These are phyloP conservation scores for Enhydra lutris DNA, from an alignment of 2,113 vertebrate species.

Conservation along the genomic window DNA sequence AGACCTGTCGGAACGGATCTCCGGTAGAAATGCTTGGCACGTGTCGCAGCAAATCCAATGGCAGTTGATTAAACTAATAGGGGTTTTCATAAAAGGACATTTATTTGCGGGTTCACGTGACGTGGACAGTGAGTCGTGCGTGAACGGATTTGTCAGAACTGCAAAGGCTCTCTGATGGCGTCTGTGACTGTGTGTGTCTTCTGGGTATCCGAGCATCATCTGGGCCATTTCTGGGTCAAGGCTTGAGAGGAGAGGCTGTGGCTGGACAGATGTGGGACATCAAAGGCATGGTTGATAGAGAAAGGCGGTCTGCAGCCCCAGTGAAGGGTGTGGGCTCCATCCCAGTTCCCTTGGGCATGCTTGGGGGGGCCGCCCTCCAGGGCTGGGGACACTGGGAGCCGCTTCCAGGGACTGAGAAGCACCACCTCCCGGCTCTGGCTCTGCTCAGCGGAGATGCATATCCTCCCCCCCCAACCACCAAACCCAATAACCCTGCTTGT, in stretches of 20 bases:
- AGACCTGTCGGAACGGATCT: background rate
- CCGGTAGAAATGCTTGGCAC: background rate
- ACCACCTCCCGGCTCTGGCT: background rate
- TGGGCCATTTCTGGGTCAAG: rapidly evolving
- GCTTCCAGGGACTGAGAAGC: background rate
- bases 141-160: background rate
- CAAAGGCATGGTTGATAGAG: background rate
- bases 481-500: background rate
- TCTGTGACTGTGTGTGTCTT: background rate
- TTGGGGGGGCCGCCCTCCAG: rapidly evolving
- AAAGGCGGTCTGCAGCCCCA: rapidly evolving
- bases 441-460: background rate
- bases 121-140: background rate
- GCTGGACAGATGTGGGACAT: background rate
- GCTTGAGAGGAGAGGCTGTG: background rate
- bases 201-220: too few species aligned
- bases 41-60: background rate
- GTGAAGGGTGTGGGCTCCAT: background rate
- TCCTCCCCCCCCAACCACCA: background rate
- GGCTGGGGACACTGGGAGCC: background rate
- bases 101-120: background rate
- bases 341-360: rapidly evolving
- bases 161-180: background rate
- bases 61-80: background rate
- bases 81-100: background rate